phyloP scores from a whole-genome alignment of 2,113 vertebrate genomes.

The Columbina picui region DNA sequence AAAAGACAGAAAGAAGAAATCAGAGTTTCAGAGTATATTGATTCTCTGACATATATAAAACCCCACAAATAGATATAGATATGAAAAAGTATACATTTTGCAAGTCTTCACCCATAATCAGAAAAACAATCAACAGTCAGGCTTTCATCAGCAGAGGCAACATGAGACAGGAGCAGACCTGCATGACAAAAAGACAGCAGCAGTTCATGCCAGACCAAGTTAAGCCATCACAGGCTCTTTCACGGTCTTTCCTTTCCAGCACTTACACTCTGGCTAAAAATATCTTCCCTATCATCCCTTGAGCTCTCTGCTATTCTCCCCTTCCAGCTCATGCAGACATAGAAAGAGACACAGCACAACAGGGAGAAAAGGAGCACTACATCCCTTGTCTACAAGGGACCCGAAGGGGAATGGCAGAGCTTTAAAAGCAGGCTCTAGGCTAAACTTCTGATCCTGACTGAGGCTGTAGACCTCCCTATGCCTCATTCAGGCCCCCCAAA shows the following conservation, averaged over 20 bases:
- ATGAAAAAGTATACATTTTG: background rate
- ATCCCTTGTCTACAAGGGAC: background rate
- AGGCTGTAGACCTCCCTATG: background rate
- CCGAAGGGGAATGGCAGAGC: background rate
- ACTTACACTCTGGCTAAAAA: slow-evolving; percentile 31
- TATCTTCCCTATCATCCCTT: background rate
- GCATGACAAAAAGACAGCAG: background rate
- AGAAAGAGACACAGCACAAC: background rate
- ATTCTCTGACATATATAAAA: background rate
- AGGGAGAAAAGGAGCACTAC: background rate
- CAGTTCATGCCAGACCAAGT: background rate
- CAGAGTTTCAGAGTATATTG: background rate
- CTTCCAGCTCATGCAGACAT: background rate
- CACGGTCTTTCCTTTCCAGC: background rate
- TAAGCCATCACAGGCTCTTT: background rate
- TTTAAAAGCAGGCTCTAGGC: background rate
- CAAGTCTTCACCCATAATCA: background rate
- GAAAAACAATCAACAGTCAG: background rate
- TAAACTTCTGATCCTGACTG: background rate
- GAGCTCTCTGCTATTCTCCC: background rate
- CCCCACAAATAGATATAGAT: rapidly evolving
- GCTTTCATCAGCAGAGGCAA: background rate
- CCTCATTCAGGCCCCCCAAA: background rate
- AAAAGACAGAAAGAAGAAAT: background rate
- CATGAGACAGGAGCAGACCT: background rate